Conservation (phyloP, 2,797 vertebrate genomes). For the Propithecus deckenii region DNA sequence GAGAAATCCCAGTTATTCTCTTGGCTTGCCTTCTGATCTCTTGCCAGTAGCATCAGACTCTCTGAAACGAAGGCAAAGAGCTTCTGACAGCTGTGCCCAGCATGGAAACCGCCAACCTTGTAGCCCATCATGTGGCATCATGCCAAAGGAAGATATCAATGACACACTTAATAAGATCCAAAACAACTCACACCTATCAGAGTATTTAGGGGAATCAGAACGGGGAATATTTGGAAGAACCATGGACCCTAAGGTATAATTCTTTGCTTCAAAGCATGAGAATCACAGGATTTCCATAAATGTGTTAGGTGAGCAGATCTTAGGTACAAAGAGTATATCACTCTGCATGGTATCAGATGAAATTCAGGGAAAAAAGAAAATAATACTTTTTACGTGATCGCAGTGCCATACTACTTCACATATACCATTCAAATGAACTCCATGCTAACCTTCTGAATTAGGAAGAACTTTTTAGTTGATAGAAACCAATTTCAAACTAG, state of each 20-base stretch:
- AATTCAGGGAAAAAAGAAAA: conserved; percentile 11
- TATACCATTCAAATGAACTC: neutral
- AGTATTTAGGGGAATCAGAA: conserved; percentile 60
- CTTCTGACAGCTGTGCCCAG: conserved; percentile 86
- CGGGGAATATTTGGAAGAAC: conserved; percentile 53
- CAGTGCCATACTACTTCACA: neutral
- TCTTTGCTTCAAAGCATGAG: neutral
- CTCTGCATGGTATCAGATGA: conserved; percentile 5
- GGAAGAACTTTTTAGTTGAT: neutral
- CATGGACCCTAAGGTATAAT: conserved; percentile 54
- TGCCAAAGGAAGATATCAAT: conserved; percentile 82
- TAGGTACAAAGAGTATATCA: neutral
- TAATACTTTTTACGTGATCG: neutral
- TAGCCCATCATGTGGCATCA: conserved; percentile 80
- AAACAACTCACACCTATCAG: conserved; percentile 79
- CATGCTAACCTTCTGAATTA: neutral
- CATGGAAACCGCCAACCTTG: conserved; percentile 81
- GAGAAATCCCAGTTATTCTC: conserved; percentile 80
- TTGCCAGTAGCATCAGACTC: conserved; percentile 85
- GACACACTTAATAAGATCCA: conserved; percentile 79
- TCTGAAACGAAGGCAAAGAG: conserved; percentile 85
- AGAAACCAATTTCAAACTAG: conserved; percentile 49
- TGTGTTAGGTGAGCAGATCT: neutral
- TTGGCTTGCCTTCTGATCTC: conserved; percentile 82
- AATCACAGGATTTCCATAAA: conserved; percentile 46